Base-by-base conservation (phyloP, 2,113 vertebrate species). In the Melanerpes formicivorus region DNA sequence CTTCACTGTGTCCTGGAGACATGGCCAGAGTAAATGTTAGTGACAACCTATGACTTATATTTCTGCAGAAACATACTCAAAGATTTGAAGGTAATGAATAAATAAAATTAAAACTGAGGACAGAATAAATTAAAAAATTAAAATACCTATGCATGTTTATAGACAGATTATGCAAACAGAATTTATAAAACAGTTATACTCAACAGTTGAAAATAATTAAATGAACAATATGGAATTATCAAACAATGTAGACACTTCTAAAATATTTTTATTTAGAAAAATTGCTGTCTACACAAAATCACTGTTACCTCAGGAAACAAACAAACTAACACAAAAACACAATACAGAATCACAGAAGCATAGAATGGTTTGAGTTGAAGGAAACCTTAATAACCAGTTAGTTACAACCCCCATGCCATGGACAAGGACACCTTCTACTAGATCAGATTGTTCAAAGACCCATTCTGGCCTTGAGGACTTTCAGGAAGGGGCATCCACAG, bases 221-320 rank as follows among this genome's bases (percentile, higher is more conserved):
- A 52, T 32, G 3, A 85, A 46, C 5, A 66, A 42, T 66, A 74
- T 29, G 16, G 55, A 73, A 46, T 42, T 56, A 78, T 27, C 8
- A 77, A 66, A 50, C 2, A 72, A n/a, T 25, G 1, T 37, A 37
- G 22, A 58, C 6, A 64, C 37, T 88, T 88, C 40, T 77, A 71
- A 88, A 72, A 80, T 77, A 17, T 2, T 90, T 91, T 50, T 3
- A 63, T 8, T 74, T 19, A 56, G 21, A 71, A 95, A 80, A 86
- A 46, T 2, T 78, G 32, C 62, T 84, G 14, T 71, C 48, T 80
- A 27, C 74, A 81, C 18, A 85, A 77, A 93, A 77, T 11, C 0
- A 0, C 3, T 56, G 40, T 60, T 84, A 30, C 58, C 32, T 69
- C 65, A 46, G 40, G 40, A 40, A 40, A 40, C 40, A 40, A 40